A percentile compares a stretch with the other conserved stretches of the same genome.
These are phyloP conservation scores for Coregonus clupeaformis DNA, from an alignment of 2,113 vertebrate genomes.

Conservation along the genomic window DNA sequence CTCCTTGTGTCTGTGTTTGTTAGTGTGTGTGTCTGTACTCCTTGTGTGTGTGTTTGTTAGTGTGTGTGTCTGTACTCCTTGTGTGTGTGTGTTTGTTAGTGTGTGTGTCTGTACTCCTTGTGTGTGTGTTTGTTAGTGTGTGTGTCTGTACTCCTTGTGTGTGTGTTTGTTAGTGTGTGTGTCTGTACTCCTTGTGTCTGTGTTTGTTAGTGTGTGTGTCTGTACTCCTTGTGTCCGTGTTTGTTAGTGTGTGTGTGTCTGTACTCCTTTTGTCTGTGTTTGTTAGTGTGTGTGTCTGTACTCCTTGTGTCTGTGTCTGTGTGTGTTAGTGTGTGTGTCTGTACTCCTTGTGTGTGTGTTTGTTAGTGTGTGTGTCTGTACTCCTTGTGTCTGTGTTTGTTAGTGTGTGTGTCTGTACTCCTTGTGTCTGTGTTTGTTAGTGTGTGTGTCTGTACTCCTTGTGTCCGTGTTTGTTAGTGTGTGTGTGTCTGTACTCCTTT, in stretches of 20 bases:
- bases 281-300: too few relatives aligned
- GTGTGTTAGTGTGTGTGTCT: too few relatives aligned
- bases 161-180: constrained; percentile 8
- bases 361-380: constrained; percentile 6
- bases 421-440: neutral
- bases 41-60: neutral
- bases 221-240: neutral
- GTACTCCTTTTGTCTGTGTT: neutral
- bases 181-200: neutral
- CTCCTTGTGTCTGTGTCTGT: too few relatives aligned
- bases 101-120: too few relatives aligned
- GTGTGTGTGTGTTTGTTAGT: neutral
- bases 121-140: constrained; percentile 10
- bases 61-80: neutral
- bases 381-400: neutral
- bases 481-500: neutral
- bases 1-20: neutral
- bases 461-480: neutral
- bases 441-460: neutral
- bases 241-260: too few relatives aligned
- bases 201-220: neutral
- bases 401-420: neutral
- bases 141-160: neutral
- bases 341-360: too few relatives aligned
- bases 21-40: neutral